These are phyloP conservation scores for Pseudomyrmex flavicornis DNA, from an alignment of 1,140 invertebrate genomes.

Conservation along the genomic window DNA sequence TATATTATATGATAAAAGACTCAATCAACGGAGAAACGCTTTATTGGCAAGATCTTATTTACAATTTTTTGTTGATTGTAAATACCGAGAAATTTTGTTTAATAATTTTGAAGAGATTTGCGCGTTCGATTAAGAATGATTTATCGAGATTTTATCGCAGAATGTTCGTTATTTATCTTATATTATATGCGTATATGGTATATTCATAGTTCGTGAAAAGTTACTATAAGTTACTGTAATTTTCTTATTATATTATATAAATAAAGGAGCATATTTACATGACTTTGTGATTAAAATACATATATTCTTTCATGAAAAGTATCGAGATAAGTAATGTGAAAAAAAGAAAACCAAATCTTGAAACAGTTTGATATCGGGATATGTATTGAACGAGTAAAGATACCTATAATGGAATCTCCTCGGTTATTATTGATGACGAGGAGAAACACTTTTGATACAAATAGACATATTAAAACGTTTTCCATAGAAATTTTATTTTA, in stretches of 20 bases:
- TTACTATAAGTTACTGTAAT: too few relatives aligned
- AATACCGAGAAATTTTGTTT: neutral
- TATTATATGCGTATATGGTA: too few relatives aligned
- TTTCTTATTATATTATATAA: neutral
- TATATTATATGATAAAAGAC: slow-evolving; percentile 34
- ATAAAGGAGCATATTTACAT: neutral
- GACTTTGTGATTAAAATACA: neutral
- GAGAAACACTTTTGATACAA: slow-evolving; percentile 45
- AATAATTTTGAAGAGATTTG: neutral
- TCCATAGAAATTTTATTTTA: slow-evolving; percentile 25
- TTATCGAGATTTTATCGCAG: neutral
- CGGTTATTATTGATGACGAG: slow-evolving; percentile 59
- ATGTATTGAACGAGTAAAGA: slow-evolving; percentile 20
- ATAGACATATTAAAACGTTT: slow-evolving; percentile 48
- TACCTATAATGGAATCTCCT: slow-evolving; percentile 24
- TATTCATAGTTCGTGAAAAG: too few relatives aligned
- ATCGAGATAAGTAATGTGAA: slow-evolving; percentile 22
- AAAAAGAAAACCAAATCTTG: neutral
- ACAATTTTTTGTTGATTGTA: neutral
- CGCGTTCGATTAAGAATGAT: neutral
- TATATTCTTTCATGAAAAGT: neutral
- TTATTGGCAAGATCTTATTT: neutral
- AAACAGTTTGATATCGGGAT: slow-evolving; percentile 8
- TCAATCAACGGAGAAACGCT: neutral
- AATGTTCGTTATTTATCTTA: neutral